A percentile compares a stretch with the other conserved stretches of the same genome.
These are phyloP conservation scores for Holocentrus rufus DNA, from an alignment of 2,797 vertebrate species.

Conservation along the genomic window DNA sequence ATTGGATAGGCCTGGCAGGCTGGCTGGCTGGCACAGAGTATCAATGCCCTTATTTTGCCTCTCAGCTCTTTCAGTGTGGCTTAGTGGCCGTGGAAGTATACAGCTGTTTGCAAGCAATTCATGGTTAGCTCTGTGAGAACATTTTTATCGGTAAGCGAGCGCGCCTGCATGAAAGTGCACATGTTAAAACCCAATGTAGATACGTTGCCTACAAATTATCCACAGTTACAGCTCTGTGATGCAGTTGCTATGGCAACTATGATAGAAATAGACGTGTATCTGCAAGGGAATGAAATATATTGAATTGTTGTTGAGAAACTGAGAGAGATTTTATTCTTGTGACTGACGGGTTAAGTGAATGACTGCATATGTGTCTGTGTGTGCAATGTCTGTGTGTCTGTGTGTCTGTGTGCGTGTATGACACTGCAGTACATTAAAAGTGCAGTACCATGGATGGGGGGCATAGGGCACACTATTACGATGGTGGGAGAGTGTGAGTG, in stretches of 20 bases:
- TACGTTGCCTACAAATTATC: constrained; percentile 80
- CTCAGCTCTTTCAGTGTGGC: constrained; percentile 51
- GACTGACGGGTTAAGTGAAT: constrained; percentile 66
- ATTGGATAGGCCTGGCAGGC: constrained; percentile 74
- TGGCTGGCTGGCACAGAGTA: constrained; percentile 65
- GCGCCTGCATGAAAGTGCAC: constrained; percentile 53
- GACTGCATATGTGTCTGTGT: constrained; percentile 14
- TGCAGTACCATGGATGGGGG: constrained; percentile 65
- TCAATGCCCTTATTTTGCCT: constrained; percentile 66
- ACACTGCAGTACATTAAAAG: constrained; percentile 74
- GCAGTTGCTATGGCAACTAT: constrained; percentile 87
- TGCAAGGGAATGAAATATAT: constrained; percentile 82
- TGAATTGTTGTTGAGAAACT: constrained; percentile 77
- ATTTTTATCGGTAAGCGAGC: constrained; percentile 6
- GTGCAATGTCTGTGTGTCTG: constrained; percentile 27
- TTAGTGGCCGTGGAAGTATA: constrained; percentile 38
- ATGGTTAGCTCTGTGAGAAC: not conserved
- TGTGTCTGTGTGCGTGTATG: not conserved
- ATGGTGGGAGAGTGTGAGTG: constrained; percentile 58
- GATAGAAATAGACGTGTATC: constrained; percentile 86
- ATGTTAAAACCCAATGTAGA: constrained; percentile 68
- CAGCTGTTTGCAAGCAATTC: constrained; percentile 24
- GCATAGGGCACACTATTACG: constrained; percentile 73
- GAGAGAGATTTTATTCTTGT: constrained; percentile 55
- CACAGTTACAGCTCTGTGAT: constrained; percentile 82